A percentile compares a stretch with the other conserved stretches of the same genome.
Evolutionary conservation across 2,113 vertebrate species (phyloP).

Genomic region (Rhineura floridana): DNA sequence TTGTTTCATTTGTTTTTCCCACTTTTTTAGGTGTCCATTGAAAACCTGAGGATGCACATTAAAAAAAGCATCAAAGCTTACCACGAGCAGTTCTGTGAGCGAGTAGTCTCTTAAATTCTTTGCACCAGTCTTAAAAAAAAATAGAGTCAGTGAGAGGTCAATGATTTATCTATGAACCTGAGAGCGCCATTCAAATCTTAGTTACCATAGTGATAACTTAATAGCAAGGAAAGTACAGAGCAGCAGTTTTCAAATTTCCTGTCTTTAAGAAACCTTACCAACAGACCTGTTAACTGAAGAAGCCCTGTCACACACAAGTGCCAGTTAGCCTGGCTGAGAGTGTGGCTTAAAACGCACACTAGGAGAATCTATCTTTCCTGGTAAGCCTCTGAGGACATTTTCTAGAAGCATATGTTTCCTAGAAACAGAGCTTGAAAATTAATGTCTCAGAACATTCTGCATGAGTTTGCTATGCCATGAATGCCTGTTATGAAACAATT

Average conservation of each 20-base stretch:
- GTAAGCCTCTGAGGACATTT: background rate
- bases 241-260: background rate
- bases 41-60: background rate
- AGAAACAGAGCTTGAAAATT: background rate
- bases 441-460: background rate
- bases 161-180: background rate
- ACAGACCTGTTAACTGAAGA: too few species aligned
- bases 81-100: conserved; percentile 86
- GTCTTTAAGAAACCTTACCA: background rate
- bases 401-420: background rate
- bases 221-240: background rate
- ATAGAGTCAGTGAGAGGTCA: background rate
- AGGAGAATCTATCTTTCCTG: background rate
- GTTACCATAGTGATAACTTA: background rate
- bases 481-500: background rate
- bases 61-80: conserved; percentile 62
- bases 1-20: background rate
- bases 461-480: background rate
- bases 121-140: conserved; percentile 78
- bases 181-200: background rate
- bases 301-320: background rate
- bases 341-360: background rate
- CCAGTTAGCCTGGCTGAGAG: background rate
- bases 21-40: background rate
- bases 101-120: conserved; percentile 81